phyloP scores from a whole-genome alignment of 2,888 invertebrate genomes.

The Buathra laborator region DNA sequence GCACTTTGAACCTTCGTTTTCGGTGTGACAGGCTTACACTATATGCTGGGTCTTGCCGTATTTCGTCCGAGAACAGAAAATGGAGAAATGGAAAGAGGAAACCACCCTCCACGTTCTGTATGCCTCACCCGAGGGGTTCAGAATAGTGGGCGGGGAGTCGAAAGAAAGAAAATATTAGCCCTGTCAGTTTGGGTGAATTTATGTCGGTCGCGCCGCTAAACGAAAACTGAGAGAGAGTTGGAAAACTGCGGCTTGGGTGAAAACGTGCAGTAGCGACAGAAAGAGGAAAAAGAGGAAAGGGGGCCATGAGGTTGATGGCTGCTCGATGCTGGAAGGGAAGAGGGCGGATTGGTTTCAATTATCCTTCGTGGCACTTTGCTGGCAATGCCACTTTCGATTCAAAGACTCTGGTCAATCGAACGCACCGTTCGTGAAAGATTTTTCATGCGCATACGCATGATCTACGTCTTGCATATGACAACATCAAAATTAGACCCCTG shows the following conservation, averaged over 20 bases:
- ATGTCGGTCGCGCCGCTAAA: conserved; percentile 64
- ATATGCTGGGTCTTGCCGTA: conserved; percentile 31
- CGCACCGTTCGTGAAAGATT: conserved; percentile 34
- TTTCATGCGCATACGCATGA: conserved; percentile 32
- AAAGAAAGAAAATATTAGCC: conserved; percentile 68
- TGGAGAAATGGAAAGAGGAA: conserved; percentile 55
- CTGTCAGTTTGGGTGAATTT: conserved; percentile 68
- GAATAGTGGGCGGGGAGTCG: background rate
- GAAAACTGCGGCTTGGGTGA: conserved; percentile 49
- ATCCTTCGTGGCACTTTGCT: conserved; percentile 71
- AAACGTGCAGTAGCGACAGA: conserved; percentile 46
- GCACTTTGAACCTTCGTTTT: conserved; percentile 62
- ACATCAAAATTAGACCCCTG: background rate
- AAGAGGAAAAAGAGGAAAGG: conserved; percentile 14
- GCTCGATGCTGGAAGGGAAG: conserved; percentile 38
- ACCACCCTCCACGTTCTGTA: too few species aligned
- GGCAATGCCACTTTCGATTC: conserved; percentile 71
- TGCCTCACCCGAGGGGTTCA: conserved; percentile 30
- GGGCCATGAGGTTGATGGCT: conserved; percentile 10
- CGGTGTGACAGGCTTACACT: conserved; percentile 8
- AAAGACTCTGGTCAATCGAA: conserved; percentile 63
- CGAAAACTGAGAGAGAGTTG: conserved; percentile 57
- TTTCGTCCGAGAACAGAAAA: conserved; percentile 52
- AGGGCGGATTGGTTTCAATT: conserved; percentile 71
- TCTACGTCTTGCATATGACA: background rate